Conservation (phyloP, 1,140 invertebrate genomes). For the Bombus pyrosoma region DNA sequence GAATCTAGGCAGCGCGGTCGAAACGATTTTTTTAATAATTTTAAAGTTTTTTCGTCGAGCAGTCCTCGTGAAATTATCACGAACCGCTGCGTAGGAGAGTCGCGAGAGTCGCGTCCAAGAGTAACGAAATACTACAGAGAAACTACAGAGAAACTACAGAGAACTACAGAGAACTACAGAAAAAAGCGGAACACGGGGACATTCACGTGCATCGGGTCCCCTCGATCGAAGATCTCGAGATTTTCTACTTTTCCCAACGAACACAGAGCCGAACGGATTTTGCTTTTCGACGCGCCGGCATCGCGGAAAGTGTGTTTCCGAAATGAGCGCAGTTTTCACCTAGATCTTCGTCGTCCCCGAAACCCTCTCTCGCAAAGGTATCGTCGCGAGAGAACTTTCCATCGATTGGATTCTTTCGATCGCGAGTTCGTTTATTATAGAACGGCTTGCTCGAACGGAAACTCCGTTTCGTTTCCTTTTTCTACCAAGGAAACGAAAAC, state of each 20-base stretch:
- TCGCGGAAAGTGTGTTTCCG: background rate
- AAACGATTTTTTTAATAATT: no score
- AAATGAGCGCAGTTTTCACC: background rate
- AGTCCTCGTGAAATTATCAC: background rate
- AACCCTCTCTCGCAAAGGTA: background rate
- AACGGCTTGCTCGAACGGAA: background rate
- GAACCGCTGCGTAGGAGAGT: no score
- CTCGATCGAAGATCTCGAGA: background rate
- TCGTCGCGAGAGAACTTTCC: background rate
- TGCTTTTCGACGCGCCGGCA: background rate
- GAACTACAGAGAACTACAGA: no score
- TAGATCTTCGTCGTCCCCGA: rapidly evolving
- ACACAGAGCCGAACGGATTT: background rate
- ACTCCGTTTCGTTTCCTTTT: background rate
- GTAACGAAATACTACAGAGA: background rate
- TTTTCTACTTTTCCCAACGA: background rate
- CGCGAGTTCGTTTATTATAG: background rate
- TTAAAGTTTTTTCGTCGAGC: no score
- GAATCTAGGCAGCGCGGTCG: no score
- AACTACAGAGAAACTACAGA: no score
- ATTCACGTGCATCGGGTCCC: background rate
- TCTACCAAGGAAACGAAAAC: no score
- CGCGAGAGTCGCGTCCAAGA: background rate
- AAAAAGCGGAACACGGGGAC: background rate
- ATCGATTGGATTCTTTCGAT: background rate